Evolutionary conservation across 2,797 vertebrate genomes (phyloP).

Genomic region (Periparus ater): DNA sequence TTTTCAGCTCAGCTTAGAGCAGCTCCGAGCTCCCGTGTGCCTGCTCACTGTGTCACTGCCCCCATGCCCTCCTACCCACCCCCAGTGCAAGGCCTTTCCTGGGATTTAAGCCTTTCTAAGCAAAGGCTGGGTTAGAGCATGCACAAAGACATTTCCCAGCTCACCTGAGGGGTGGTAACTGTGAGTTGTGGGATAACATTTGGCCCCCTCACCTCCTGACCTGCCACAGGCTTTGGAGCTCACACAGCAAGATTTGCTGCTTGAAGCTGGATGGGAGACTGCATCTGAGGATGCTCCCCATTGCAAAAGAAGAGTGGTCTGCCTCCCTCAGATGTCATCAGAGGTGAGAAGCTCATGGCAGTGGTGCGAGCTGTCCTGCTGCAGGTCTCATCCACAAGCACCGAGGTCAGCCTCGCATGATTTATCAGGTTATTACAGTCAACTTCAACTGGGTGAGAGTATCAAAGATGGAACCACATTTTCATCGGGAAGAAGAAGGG

Average conservation of each 20-base stretch:
- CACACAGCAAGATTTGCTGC: not conserved
- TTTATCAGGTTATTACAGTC: not conserved
- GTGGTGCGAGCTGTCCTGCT: not conserved
- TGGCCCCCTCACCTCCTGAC: not conserved
- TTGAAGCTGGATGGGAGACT: not conserved
- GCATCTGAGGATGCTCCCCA: not conserved
- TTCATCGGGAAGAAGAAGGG: not conserved
- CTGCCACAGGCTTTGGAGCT: not conserved
- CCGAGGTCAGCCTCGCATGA: not conserved
- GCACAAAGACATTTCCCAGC: not conserved
- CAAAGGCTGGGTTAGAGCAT: not conserved
- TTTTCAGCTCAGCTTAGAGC: not conserved
- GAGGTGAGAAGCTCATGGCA: not conserved
- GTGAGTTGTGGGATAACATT: fast-evolving
- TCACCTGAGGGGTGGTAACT: not conserved
- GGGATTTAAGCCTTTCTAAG: not conserved
- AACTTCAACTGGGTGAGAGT: not conserved
- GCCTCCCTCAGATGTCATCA: not conserved
- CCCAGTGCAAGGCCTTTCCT: not conserved
- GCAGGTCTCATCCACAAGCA: not conserved
- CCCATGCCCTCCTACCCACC: fast-evolving
- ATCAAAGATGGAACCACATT: not conserved
- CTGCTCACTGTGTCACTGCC: not conserved
- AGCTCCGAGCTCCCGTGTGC: fast-evolving
- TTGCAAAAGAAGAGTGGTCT: not conserved